phyloP scores from a whole-genome alignment of 2,113 vertebrate genomes.

The Leuciscus idus region DNA sequence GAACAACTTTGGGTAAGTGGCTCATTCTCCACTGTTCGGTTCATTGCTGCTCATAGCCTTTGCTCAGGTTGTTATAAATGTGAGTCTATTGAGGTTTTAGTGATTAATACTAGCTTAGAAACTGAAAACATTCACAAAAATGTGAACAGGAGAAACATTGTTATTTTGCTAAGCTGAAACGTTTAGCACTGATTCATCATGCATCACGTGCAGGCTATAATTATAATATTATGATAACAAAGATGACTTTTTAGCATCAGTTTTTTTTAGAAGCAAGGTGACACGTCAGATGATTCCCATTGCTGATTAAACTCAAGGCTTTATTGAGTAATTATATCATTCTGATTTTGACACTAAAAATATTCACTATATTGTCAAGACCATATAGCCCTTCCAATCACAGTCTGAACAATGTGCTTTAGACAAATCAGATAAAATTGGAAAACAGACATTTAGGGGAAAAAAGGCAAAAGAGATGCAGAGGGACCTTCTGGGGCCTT shows the following conservation, averaged over 20 bases:
- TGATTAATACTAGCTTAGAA: neutral
- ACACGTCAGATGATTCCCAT: neutral
- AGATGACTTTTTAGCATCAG: neutral
- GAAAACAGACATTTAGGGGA: neutral
- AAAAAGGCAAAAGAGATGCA: neutral
- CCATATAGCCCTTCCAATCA: too few species aligned
- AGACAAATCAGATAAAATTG: neutral
- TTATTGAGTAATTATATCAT: neutral
- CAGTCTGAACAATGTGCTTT: slow-evolving; percentile 16
- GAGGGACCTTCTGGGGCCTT: neutral
- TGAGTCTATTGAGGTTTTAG: neutral
- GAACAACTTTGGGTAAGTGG: slow-evolving; percentile 62
- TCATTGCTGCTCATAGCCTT: neutral
- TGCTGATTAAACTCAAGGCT: neutral
- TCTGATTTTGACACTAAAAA: neutral
- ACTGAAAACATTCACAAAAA: neutral
- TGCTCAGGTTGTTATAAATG: neutral
- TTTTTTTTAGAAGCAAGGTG: neutral
- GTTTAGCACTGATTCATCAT: neutral
- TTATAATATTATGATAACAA: too few species aligned
- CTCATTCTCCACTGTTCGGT: neutral
- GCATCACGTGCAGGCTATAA: neutral
- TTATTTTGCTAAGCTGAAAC: neutral
- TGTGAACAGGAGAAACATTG: neutral
- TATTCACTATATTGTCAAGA: neutral